phyloP scores from a whole-genome alignment of 2,888 invertebrate species.

The Hanleya hanleyi region DNA sequence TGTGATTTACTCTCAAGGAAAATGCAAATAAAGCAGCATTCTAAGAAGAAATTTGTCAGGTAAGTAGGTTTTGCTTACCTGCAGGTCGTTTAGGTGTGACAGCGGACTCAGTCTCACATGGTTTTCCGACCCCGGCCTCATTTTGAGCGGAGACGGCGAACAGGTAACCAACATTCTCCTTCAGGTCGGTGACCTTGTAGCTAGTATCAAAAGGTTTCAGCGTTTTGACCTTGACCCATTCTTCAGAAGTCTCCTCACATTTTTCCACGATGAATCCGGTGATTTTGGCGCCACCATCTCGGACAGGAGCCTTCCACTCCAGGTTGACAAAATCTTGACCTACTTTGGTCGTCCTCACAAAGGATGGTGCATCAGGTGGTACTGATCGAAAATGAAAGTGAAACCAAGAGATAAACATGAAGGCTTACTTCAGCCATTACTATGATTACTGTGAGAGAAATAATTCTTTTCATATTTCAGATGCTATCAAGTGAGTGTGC shows the following conservation, averaged over 20 bases:
- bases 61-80: no score
- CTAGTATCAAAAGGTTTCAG: constrained; percentile 54
- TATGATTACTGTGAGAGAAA: no score
- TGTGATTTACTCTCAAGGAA: no score
- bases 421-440: no score
- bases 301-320: constrained; percentile 64
- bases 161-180: constrained; percentile 63
- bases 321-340: constrained; percentile 61
- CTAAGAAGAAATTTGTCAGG: no score
- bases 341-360: constrained; percentile 54
- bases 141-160: constrained; percentile 72
- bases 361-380: constrained; percentile 70
- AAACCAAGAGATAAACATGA: no score
- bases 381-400: constrained; percentile 34
- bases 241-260: constrained; percentile 48
- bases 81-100: constrained; percentile 43
- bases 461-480: no score
- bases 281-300: constrained; percentile 65
- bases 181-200: constrained; percentile 56
- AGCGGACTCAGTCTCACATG: constrained; percentile 52
- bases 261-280: constrained; percentile 59
- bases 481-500: no score
- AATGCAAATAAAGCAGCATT: no score
- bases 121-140: constrained; percentile 55
- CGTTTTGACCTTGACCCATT: constrained; percentile 57